Evolutionary conservation across 2,888 invertebrate genomes (phyloP), one percentile per base, ranked within the genome.

Genomic region (Drosophila multiciliata): DNA sequence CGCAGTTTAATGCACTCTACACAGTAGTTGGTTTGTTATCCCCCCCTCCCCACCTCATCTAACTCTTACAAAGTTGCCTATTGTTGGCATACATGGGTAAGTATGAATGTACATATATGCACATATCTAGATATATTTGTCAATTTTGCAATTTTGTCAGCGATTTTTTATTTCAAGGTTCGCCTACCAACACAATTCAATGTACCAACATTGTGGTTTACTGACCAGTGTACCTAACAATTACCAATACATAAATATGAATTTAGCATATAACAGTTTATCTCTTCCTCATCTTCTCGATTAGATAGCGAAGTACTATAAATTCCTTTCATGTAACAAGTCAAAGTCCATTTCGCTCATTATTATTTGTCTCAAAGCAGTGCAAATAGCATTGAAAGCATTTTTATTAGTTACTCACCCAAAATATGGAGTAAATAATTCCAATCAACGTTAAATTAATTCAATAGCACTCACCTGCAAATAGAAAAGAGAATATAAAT

Each of bases 1-100:
- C 73, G 86, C 82, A 82, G 82, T 82, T 86, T 83, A 86, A 82
- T 86, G 82, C 86, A 82, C 82, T 82, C 86, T 75, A 75, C 73
- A 67, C 83, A 80, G 66, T 75, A 77, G 62, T 67, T 60, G 59
- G 57, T 74, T 66, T 57, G 62, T 33, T 52, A 29, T 42, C 45
- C 20, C 23, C 38, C 12, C 1, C n/a, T 15, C 35, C 33, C 32
- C 58, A 50, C 48, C 20, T 23, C 8, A 8, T 45, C 45, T 23
- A 33, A n/a, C n/a, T 29, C 8, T 35, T 36, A 54, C 58, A 42
- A 42, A 42, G 38, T 52, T 76, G 75, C 58, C 78, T 73, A 80
- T 86, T 83, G 82, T 85, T 85, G 68, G 64, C 86, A 71, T n/a
- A 17, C 50, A 50, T 11, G 17, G 17, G 29, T 73, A 57, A 54